phyloP scores from a whole-genome alignment of 2,113 vertebrate genomes.

The Neomonachus schauinslandi region DNA sequence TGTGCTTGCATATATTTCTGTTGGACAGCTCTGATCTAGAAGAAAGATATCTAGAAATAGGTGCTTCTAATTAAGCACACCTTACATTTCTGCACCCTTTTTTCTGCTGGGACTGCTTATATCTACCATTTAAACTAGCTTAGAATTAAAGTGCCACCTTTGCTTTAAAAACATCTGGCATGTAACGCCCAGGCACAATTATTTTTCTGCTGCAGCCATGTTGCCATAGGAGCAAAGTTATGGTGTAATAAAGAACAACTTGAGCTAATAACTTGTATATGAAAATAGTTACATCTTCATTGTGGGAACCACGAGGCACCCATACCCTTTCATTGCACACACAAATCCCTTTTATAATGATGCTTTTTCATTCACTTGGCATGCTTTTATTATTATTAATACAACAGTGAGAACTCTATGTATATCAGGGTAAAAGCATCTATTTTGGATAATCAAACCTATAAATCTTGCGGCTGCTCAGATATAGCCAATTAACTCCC shows the following conservation, averaged over 20 bases:
- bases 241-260: conserved; percentile 70
- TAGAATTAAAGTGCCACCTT: conserved; percentile 61
- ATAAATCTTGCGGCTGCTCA: conserved; percentile 78
- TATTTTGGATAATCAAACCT: conserved; percentile 75
- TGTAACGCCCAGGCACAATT: background rate
- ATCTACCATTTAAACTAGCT: conserved; percentile 52
- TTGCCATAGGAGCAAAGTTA: conserved; percentile 70
- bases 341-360: conserved; percentile 67
- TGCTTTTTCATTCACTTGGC: conserved; percentile 67
- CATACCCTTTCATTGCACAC: conserved; percentile 32
- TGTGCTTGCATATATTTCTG: background rate
- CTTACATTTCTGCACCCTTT: conserved; percentile 27
- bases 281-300: conserved; percentile 76
- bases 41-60: conserved; percentile 37
- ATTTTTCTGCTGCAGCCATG: conserved; percentile 41
- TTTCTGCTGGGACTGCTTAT: background rate
- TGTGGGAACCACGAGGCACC: conserved; percentile 45
- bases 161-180: conserved; percentile 66
- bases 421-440: conserved; percentile 68
- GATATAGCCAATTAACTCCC: conserved; percentile 79
- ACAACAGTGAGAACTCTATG: conserved; percentile 4
- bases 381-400: conserved; percentile 79
- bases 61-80: conserved; percentile 8
- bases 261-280: conserved; percentile 65
- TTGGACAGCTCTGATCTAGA: background rate